These are phyloP conservation scores for Callyntrura guangdongensis DNA, from an alignment of 2,888 invertebrate genomes.

Conservation along the genomic window DNA sequence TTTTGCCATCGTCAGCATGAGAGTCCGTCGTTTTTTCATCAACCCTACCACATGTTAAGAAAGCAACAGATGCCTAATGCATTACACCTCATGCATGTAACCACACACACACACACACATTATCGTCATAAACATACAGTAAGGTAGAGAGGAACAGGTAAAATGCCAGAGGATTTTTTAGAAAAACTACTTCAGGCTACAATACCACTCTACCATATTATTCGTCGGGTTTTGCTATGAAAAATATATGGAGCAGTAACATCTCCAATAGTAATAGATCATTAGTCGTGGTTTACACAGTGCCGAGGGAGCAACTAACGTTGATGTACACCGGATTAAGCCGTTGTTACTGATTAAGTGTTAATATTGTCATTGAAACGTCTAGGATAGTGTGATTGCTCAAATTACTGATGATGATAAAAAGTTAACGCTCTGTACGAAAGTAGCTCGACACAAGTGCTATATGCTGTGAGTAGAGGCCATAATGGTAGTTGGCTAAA, in stretches of 20 bases:
- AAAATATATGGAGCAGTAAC: conserved; percentile 75
- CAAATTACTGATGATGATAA: conserved; percentile 30
- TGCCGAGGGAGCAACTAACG: conserved; percentile 62
- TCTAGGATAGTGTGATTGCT: not conserved
- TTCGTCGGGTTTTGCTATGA: conserved; percentile 43
- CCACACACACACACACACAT: conserved; percentile 58
- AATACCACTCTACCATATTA: conserved; percentile 16
- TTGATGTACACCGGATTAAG: conserved; percentile 61
- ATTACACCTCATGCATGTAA: conserved; percentile 65
- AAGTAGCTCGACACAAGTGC: not conserved
- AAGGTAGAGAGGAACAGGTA: conserved; percentile 65
- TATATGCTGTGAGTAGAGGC: not conserved
- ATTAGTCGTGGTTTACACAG: conserved; percentile 76
- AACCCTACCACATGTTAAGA: conserved; percentile 77
- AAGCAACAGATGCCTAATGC: conserved; percentile 78
- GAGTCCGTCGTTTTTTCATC: conserved; percentile 34
- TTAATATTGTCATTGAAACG: conserved; percentile 32
- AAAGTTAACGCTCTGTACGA: not conserved
- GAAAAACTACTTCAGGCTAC: conserved; percentile 59
- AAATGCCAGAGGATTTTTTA: conserved; percentile 74
- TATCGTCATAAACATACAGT: conserved; percentile 7
- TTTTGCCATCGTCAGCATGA: conserved; percentile 21
- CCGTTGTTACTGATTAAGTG: conserved; percentile 34
- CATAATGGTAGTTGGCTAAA: not conserved
- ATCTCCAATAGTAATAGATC: conserved; percentile 66